Percentiles rank a stretch among this genome's conserved stretches.
These are phyloP conservation scores for Mesocentrotus franciscanus DNA, from an alignment of 53 echinoderm and acorn worm species.

Conservation along the genomic window DNA sequence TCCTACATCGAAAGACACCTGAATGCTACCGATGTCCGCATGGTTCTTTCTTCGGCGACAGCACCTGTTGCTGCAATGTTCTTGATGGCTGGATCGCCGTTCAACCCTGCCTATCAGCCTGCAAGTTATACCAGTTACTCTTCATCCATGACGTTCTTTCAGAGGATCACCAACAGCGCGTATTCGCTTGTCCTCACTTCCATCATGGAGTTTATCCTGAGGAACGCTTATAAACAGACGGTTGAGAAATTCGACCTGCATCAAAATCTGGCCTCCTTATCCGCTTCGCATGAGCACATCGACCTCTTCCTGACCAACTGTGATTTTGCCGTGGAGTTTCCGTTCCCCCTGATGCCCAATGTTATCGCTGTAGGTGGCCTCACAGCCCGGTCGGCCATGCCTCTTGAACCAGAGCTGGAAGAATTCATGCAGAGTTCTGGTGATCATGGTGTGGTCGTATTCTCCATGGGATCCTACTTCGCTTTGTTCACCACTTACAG, in stretches of 20 bases:
- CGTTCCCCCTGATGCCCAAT: constrained; percentile 60
- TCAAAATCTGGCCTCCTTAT: background rate
- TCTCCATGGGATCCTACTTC: constrained; percentile 59
- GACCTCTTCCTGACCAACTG: constrained; percentile 53
- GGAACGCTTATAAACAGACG: background rate
- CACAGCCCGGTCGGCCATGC: constrained; percentile 31
- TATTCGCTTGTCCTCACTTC: background rate
- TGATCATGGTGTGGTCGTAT: constrained; percentile 51
- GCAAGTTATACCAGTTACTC: constrained; percentile 24
- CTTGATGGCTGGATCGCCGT: constrained; percentile 31
- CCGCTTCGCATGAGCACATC: background rate
- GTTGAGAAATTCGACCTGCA: constrained; percentile 50
- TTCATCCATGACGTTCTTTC: constrained; percentile 43
- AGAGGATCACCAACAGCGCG: constrained; percentile 27
- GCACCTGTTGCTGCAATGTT: constrained; percentile 20
- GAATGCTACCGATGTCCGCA: background rate
- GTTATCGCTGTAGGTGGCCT: constrained; percentile 57
- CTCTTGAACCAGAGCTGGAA: constrained; percentile 30
- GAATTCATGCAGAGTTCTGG: constrained; percentile 65
- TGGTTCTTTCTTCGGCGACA: constrained; percentile 33
- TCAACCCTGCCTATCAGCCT: constrained; percentile 57
- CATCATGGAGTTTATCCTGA: background rate
- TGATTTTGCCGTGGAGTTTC: constrained; percentile 51
- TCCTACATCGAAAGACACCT: constrained; percentile 34
- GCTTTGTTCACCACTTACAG: constrained; percentile 12